Evolutionary conservation across 2,797 vertebrate species (phyloP), one percentile per base, ranked within the genome.

Genomic region (Mormyrops boulengeri): DNA sequence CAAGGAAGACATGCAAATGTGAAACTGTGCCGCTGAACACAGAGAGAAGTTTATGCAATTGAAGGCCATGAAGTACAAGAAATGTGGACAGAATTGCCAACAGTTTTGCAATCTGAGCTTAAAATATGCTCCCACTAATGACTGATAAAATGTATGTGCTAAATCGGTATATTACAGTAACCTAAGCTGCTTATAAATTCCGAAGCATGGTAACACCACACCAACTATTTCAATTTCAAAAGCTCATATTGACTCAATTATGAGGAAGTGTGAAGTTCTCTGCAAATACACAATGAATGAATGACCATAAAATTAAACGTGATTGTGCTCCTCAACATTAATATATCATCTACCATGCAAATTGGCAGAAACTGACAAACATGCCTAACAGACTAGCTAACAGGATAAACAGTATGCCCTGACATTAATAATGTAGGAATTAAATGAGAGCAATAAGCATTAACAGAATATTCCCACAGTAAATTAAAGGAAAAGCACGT

Each of bases 141-240:
- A 82, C 19, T 2, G 77, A 44, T 82, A 77, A 7, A 77, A 41
- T 82, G 7, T n/a, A 82, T 7, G 2, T 47, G 77, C 77, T 82
- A 47, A 44, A 82, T 82, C 7, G 19, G 77, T 22, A 47, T 47
- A 47, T 82, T 47, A 82, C 77, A 82, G 77, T 82, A 82, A 47
- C 41, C 77, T 47, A 82, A 82, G 77, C 77, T 82, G 8, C 19
- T 82, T 47, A 47, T n/a, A 82, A 82, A 82, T 47, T 82, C 77
- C 47, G 77, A 82, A 47, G 41, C 77, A 17, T 82, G 77, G 41
- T 82, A 82, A 82, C 77, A 82, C 19, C 8, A 47, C 69, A 77
- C 69, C 69, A 77, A 77, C 34, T 7, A 77, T 77, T 77, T 77
- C 69, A 77, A 77, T 77, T 77, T 77, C 69, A 77, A 77, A 77